Percentiles rank a stretch among this genome's conserved stretches.
Conservation (phyloP, 53 echinoderm and acorn worm species). For the Actinopyga echinites region DNA sequence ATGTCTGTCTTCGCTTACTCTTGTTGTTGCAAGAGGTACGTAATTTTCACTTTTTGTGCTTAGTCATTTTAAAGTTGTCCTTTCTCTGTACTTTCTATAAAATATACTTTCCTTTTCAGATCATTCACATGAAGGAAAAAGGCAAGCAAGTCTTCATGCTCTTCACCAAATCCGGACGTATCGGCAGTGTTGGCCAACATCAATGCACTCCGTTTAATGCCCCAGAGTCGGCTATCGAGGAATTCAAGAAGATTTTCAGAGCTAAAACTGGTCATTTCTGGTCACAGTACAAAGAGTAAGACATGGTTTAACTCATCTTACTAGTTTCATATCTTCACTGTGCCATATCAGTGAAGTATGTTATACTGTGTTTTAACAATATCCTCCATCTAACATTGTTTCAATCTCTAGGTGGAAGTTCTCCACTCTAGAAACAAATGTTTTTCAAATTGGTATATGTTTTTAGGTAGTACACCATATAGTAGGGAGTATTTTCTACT, state of each 20-base stretch:
- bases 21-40: too few species aligned
- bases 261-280: conserved; percentile 85
- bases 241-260: conserved; percentile 93
- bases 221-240: conserved; percentile 69
- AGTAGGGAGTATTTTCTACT: too few species aligned
- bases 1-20: too few species aligned
- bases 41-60: too few species aligned
- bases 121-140: background rate
- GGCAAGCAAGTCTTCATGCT: conserved; percentile 86
- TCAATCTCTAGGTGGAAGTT: too few species aligned
- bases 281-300: conserved; percentile 85
- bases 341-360: too few species aligned
- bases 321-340: too few species aligned
- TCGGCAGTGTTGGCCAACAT: conserved; percentile 78
- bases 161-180: conserved; percentile 88
- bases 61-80: too few species aligned
- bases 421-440: background rate
- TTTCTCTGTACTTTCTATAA: too few species aligned
- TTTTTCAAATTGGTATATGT: background rate
- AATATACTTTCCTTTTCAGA: background rate
- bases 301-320: background rate
- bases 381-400: too few species aligned
- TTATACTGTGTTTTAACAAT: too few species aligned
- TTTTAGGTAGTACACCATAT: background rate
- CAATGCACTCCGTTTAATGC: conserved; percentile 83